Conservation (phyloP, 2,888 invertebrate genomes). For the Nemapogon koenigi region DNA sequence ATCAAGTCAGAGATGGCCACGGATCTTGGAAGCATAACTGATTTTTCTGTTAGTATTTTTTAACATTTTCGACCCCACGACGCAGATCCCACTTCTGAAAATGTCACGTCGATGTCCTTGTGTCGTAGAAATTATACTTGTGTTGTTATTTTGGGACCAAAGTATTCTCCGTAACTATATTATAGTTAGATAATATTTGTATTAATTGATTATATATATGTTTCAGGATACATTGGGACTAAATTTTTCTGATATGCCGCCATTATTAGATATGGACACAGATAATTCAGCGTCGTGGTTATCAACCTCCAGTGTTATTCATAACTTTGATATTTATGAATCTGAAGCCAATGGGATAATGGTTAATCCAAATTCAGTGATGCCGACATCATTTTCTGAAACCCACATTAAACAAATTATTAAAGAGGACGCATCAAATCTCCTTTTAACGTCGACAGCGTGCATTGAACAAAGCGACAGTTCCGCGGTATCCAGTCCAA, state of each 20-base stretch:
- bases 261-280: conserved; percentile 71
- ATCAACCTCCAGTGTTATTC: conserved; percentile 68
- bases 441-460: conserved; percentile 49
- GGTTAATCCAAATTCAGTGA: conserved; percentile 91
- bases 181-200: neutral
- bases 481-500: conserved; percentile 66
- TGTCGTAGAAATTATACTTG: no score
- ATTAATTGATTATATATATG: conserved; percentile 7
- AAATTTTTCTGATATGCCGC: conserved; percentile 69
- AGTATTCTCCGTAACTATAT: neutral
- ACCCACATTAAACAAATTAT: conserved; percentile 48
- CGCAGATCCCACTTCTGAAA: no score
- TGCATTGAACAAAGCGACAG: conserved; percentile 34
- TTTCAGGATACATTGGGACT: conserved; percentile 66
- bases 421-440: conserved; percentile 54
- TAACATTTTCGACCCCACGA: no score
- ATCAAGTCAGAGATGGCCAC: conserved; percentile 86
- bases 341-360: conserved; percentile 79
- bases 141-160: no score
- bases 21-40: conserved; percentile 75
- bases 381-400: conserved; percentile 75
- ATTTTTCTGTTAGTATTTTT: conserved; percentile 58
- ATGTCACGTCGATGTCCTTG: no score
- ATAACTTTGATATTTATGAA: conserved; percentile 72
- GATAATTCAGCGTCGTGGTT: conserved; percentile 67